These are phyloP conservation scores for Lineus longissimus DNA, from an alignment of 1,140 invertebrate genomes.

Conservation along the genomic window DNA sequence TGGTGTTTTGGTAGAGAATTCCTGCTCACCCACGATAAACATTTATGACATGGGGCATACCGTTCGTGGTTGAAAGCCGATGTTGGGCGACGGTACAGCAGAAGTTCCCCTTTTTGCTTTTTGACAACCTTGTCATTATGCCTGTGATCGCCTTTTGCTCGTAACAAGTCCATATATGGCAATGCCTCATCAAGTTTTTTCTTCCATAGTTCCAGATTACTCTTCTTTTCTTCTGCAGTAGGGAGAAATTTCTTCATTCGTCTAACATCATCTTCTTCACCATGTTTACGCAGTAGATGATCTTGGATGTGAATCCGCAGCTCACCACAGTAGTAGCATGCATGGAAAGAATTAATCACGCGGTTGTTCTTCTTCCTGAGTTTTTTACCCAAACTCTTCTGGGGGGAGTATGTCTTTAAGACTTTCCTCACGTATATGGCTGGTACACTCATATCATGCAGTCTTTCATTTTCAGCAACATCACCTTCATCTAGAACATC, in stretches of 20 bases:
- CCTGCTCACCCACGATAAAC: background rate
- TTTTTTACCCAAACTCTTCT: background rate
- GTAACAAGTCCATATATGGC: no score
- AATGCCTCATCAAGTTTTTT: no score
- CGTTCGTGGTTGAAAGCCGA: background rate
- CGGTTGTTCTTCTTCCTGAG: background rate
- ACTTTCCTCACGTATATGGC: background rate
- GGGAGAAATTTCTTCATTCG: background rate
- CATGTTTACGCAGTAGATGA: background rate
- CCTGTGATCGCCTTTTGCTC: background rate
- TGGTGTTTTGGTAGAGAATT: background rate
- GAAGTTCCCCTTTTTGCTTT: background rate
- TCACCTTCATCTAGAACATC: background rate
- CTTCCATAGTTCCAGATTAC: background rate
- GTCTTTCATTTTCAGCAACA: background rate
- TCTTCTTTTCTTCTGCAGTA: background rate
- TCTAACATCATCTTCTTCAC: background rate
- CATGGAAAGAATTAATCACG: background rate
- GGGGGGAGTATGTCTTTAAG: background rate
- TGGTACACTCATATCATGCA: background rate
- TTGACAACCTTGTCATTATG: background rate
- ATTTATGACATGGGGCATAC: background rate
- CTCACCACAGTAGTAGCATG: constrained; percentile 1
- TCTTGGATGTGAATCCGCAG: background rate
- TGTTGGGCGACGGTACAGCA: background rate